A percentile compares a stretch with the other conserved stretches of the same genome.
These are phyloP conservation scores for Silurus asotus DNA, from an alignment of 2,113 vertebrate species.

Conservation along the genomic window DNA sequence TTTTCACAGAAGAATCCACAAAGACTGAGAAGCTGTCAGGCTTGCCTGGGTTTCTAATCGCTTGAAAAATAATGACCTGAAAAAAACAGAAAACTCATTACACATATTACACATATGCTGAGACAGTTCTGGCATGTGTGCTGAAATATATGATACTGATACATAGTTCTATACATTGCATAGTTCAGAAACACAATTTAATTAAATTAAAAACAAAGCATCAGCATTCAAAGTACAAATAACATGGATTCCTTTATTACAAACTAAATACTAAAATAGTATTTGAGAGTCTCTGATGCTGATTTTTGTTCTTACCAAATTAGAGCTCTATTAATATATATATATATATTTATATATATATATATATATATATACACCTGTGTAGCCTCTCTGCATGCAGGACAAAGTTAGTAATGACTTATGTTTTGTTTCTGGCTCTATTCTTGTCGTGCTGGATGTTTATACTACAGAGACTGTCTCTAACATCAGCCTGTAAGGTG, in stretches of 20 bases:
- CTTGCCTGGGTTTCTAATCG: slow-evolving; percentile 53
- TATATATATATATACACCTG: too few relatives aligned
- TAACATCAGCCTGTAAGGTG: too few relatives aligned
- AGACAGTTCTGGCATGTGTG: background rate
- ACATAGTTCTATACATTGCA: background rate
- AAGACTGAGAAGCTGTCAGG: slow-evolving; percentile 58
- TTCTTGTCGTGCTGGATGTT: too few relatives aligned
- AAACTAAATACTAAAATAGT: background rate
- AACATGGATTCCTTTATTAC: background rate
- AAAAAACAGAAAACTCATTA: background rate
- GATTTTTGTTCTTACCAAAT: background rate
- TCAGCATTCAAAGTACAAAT: background rate
- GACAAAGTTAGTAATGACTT: too few relatives aligned
- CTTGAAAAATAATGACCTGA: slow-evolving; percentile 70
- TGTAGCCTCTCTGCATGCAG: too few relatives aligned
- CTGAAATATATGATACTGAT: background rate
- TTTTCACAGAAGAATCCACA: slow-evolving; percentile 64
- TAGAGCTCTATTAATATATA: background rate
- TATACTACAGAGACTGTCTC: too few relatives aligned
- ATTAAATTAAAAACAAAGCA: background rate
- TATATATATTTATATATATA: too few relatives aligned
- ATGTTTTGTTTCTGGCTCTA: too few relatives aligned
- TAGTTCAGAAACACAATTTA: too few relatives aligned
- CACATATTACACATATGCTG: background rate
- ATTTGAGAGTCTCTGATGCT: background rate